Conservation (phyloP, 2,113 vertebrate species). For the Ifrita kowaldi region DNA sequence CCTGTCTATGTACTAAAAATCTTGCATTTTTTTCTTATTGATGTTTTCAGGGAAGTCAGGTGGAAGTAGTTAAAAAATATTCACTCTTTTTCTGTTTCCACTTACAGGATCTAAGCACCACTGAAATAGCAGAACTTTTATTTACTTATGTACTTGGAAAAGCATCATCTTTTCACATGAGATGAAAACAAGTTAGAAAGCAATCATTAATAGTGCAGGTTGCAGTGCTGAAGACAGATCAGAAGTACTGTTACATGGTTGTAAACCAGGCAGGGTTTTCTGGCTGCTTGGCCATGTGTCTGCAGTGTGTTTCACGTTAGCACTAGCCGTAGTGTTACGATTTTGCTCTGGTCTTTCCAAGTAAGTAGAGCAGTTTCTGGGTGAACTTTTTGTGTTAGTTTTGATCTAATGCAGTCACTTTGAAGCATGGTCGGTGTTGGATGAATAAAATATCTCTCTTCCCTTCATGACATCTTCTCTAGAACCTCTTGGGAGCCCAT, state of each 20-base stretch:
- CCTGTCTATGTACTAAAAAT: neutral
- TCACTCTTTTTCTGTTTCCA: neutral
- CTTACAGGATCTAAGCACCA: neutral
- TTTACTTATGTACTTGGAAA: neutral
- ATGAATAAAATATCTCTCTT: neutral
- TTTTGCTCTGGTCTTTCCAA: neutral
- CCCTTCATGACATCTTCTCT: neutral
- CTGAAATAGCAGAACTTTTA: neutral
- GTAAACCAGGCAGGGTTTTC: neutral
- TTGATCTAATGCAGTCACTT: neutral
- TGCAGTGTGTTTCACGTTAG: neutral
- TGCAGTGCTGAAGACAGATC: neutral
- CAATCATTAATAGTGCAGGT: neutral
- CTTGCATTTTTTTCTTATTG: neutral
- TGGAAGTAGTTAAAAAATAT: neutral
- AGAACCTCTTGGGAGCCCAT: slow-evolving; percentile 73
- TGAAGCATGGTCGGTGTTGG: neutral
- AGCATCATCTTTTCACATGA: neutral
- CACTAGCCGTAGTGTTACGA: fast-evolving
- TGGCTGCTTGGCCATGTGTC: neutral
- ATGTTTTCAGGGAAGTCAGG: neutral
- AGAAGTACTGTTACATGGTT: neutral
- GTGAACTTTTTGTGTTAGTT: neutral
- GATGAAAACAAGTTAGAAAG: neutral
- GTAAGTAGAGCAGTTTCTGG: neutral